phyloP scores from a whole-genome alignment of 2,113 vertebrate species.

The Macquaria ambigua region DNA sequence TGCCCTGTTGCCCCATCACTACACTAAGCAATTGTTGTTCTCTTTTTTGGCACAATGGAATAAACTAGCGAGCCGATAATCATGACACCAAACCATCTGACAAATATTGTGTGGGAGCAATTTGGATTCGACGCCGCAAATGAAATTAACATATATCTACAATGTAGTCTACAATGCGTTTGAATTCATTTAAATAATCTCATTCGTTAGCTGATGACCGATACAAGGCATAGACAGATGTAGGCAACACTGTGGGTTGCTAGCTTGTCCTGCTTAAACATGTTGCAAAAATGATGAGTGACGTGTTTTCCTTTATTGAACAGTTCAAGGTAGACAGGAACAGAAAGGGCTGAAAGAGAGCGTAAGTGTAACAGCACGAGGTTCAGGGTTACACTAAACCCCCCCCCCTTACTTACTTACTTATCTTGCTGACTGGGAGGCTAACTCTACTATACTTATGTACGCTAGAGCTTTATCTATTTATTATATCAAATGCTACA shows the following conservation, averaged over 20 bases:
- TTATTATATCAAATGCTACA: not conserved
- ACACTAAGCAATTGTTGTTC: not conserved
- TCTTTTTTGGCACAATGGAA: slow-evolving; percentile 3
- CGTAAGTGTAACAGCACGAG: not conserved
- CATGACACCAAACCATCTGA: slow-evolving; percentile 10
- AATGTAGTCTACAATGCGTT: not conserved
- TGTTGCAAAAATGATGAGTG: not conserved
- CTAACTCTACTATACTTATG: not conserved
- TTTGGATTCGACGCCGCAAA: not conserved
- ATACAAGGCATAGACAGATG: too few species aligned
- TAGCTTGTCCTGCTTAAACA: not conserved
- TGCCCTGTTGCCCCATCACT: not conserved
- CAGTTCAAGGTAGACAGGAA: not conserved
- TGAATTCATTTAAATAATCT: not conserved
- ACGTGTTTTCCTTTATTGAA: slow-evolving; percentile 6
- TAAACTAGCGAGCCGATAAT: not conserved
- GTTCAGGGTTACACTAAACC: not conserved
- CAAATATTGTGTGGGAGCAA: not conserved
- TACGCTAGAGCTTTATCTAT: not conserved
- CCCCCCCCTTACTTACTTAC: slow-evolving; percentile 5
- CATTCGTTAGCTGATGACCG: too few species aligned
- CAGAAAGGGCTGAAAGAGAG: not conserved
- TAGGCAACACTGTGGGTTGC: too few species aligned
- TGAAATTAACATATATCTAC: not conserved
- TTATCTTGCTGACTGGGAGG: not conserved